Conservation (phyloP, 1,140 invertebrate species). For the Drosophila murphyi region DNA sequence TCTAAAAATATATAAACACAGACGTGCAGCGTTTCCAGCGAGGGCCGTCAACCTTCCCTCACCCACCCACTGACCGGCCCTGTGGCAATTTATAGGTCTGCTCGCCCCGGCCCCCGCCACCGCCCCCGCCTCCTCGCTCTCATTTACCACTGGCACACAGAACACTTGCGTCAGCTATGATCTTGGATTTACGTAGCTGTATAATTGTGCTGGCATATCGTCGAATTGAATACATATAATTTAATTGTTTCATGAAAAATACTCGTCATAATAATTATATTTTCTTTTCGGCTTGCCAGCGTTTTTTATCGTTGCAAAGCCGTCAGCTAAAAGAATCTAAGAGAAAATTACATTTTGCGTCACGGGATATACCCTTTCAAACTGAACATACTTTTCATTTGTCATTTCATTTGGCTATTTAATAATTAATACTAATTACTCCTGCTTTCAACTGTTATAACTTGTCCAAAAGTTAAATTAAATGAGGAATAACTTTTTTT, state of each 20-base stretch:
- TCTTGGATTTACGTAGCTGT: slow-evolving; percentile 59
- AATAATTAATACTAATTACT: too few relatives aligned
- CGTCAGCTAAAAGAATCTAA: slow-evolving; percentile 19
- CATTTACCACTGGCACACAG: background rate
- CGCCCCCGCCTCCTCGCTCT: background rate
- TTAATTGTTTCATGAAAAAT: slow-evolving; percentile 65
- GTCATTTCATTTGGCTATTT: too few relatives aligned
- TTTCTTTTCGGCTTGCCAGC: slow-evolving; percentile 30
- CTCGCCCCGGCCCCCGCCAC: background rate
- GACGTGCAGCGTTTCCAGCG: slow-evolving; percentile 27
- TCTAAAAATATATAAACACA: slow-evolving; percentile 37
- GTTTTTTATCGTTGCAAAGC: slow-evolving; percentile 10
- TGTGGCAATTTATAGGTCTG: slow-evolving; percentile 36
- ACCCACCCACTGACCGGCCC: slow-evolving; percentile 38
- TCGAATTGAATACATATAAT: slow-evolving; percentile 52
- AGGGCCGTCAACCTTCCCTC: slow-evolving; percentile 6
- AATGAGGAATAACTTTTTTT: too few relatives aligned
- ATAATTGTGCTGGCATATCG: slow-evolving; percentile 58
- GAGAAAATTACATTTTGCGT: slow-evolving; percentile 47
- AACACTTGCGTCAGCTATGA: slow-evolving; percentile 67
- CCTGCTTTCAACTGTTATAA: too few relatives aligned
- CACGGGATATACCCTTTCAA: background rate
- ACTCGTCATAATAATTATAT: slow-evolving; percentile 51
- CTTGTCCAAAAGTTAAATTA: too few relatives aligned
- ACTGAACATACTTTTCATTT: background rate